These are phyloP conservation scores for Heliconius sara DNA, from an alignment of 2,888 invertebrate genomes.

Conservation along the genomic window DNA sequence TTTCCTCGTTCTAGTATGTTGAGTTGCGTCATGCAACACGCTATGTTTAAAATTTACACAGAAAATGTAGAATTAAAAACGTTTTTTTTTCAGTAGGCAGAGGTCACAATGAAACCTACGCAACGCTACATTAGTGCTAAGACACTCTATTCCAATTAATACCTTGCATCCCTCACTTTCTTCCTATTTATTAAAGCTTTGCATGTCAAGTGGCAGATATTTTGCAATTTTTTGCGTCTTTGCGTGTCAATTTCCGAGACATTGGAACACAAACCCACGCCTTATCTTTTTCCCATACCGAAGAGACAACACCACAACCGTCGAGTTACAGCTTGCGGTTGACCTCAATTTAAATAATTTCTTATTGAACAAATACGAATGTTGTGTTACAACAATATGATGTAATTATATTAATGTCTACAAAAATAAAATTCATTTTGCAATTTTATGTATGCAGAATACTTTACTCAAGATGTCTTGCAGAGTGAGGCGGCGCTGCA, in stretches of 20 bases:
- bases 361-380: background rate
- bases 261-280: too few relatives aligned
- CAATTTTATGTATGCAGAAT: conserved; percentile 15
- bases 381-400: background rate
- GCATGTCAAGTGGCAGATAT: too few relatives aligned
- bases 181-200: too few relatives aligned
- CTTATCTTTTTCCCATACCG: too few relatives aligned
- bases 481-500: conserved; percentile 14
- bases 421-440: background rate
- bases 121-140: too few relatives aligned
- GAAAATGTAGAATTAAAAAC: too few relatives aligned
- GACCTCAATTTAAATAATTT: background rate
- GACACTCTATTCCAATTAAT: too few relatives aligned
- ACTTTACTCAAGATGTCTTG: conserved; percentile 8
- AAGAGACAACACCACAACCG: too few relatives aligned
- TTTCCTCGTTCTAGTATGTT: too few relatives aligned
- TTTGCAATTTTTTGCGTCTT: background rate
- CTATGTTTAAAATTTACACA: too few relatives aligned
- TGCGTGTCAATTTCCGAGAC: background rate
- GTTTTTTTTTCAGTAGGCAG: background rate
- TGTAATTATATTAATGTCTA: background rate
- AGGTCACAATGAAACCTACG: background rate
- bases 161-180: too few relatives aligned
- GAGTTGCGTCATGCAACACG: too few relatives aligned
- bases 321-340: background rate